Evolutionary conservation across 2,888 invertebrate species (phyloP), one percentile per base, ranked within the genome.

Genomic region (Selenia dentaria): DNA sequence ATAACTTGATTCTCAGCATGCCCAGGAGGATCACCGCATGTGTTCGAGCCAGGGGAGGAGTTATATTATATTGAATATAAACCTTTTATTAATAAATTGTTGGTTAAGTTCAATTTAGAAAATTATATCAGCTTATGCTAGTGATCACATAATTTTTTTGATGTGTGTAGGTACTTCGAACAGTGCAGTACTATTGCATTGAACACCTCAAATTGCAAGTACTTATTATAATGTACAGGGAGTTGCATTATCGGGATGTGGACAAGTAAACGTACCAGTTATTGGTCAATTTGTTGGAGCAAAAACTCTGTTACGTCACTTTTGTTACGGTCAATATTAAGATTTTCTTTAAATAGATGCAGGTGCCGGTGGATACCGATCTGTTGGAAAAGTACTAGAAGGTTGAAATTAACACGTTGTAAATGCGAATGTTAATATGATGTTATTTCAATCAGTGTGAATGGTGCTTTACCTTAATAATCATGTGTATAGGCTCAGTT

Each of bases 201-300:
- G 20, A 28, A 9, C 6, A 41, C 9, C 24, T 13, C 12, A 26
- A 36, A 37, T 18, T 13, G 24, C 6, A 13, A 4, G 18, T 24
- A 24, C 24, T 32, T 24, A 28, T 35, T 34, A 12, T 35, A 42
- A 50, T 42, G 29, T n/a, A 37, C 39, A 39, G 35, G 33, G 27
- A 25, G 40, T 45, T 45, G 33, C 40, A 25, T 8, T 22, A 35
- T 33, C 29, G 37, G 50, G 33, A 50, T 34, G 44, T 41, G 37
- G 18, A 12, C 14, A 27, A 9, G 32, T 24, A 22, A 41, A 40
- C 11, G 25, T 3, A 35, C 39, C 12, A 16, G 12, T 26, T 35
- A 3, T 48, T 38, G 32, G 38, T 3, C 39, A 43, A 38, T 38
- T 28, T 37, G 37, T n/a, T 22, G 28, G 14, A 14, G 14, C 38